Base-by-base conservation (phyloP, 2,888 invertebrate genomes). In the Ormyrus thymus region DNA sequence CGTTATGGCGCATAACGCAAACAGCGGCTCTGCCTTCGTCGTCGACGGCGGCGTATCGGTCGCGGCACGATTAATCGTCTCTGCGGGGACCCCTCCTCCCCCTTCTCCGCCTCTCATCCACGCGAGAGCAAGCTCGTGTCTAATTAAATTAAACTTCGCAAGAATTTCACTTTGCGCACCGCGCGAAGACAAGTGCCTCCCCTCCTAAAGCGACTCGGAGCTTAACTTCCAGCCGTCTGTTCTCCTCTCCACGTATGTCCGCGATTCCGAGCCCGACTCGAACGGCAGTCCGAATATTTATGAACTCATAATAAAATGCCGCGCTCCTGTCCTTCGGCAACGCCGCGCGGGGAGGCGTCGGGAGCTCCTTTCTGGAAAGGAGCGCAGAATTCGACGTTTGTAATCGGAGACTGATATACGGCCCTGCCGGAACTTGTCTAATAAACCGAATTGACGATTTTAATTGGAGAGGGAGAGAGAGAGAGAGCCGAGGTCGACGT, bases 101-200 rank as follows among this genome's bases (percentile, higher is more conserved):
- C 29, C 29, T 29, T 4, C 29, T 29, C 29, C 4, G 29, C 29
- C 29, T 4, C 29, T 29, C 29, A 29, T 29, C 29, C 29, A 2
- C 29, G 29, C 29, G 29, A 29, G 29, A 29, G 29, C 29, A 4
- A 29, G 10, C 43, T 9, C 9, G 50, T 50, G 61, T 68, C 74
- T 75, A 77, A 77, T 81, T 74, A 79, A 79, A 79, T 79, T 68
- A 62, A 79, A 81, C 71, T 79, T 72, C 29, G 66, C 77, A 81
- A 81, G 81, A 79, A 81, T 81, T 81, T 79, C 79, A 81, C 79
- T 81, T 77, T 71, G 72, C 61, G 13, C 56, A 55, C 50, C n/a
- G 61, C 55, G 43, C 51, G n/a, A 56, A 62, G 76, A 58, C 78
- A 58, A 56, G 69, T 62, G 51, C 48, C 53, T n/a, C 45, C 45